phyloP scores from a whole-genome alignment of 2,797 vertebrate species.

The Novumbra hubbsi region DNA sequence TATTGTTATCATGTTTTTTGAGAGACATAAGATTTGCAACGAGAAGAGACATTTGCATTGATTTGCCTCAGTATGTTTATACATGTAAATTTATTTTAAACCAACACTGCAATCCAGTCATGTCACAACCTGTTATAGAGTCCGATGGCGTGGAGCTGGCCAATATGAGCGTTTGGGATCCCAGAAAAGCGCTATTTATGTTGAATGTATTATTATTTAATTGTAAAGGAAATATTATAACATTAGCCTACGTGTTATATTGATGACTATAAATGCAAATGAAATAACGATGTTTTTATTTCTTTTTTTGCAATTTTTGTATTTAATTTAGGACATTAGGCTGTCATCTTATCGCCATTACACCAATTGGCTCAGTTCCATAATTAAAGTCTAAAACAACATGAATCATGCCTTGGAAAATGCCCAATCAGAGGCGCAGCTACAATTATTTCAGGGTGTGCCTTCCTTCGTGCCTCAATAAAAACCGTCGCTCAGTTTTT shows the following conservation, averaged over 20 bases:
- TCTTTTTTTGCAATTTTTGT: no score
- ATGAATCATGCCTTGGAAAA: neutral
- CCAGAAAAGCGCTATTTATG: no score
- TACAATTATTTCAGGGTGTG: constrained; percentile 28
- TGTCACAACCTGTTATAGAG: neutral
- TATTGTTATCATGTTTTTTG: neutral
- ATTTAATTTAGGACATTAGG: no score
- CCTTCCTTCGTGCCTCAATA: constrained; percentile 28
- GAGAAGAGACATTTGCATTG: neutral
- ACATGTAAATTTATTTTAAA: no score
- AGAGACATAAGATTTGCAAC: neutral
- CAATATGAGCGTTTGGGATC: no score
- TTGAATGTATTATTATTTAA: no score
- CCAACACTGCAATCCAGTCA: no score
- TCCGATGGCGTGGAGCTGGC: no score
- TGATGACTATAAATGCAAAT: no score
- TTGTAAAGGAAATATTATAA: neutral
- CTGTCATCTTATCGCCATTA: neutral
- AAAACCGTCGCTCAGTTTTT: constrained; percentile 2
- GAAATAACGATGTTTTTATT: no score
- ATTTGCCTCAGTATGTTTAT: neutral
- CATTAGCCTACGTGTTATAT: neutral
- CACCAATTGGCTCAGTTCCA: neutral
- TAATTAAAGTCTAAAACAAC: neutral
- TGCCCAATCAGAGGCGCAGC: constrained; percentile 29